Evolutionary conservation across 2,797 vertebrate species (phyloP).

Genomic region (Cephalopachus bancanus): DNA sequence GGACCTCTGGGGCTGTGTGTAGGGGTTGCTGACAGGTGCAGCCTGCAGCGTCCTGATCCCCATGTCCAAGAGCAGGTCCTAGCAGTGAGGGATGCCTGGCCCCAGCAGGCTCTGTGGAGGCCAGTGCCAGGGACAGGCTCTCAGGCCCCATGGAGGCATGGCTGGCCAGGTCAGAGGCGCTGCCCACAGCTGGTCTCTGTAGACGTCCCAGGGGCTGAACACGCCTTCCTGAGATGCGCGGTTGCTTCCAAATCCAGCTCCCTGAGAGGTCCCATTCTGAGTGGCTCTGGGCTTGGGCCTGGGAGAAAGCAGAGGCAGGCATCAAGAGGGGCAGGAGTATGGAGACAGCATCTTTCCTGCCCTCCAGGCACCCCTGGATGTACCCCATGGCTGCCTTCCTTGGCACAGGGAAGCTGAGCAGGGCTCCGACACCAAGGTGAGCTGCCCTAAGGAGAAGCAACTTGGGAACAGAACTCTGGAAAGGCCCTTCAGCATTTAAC

Average conservation of each 20-base stretch:
- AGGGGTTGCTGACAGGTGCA: not conserved
- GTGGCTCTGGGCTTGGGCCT: conserved; percentile 85
- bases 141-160: rapidly evolving
- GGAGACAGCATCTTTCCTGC: not conserved
- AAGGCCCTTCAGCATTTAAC: not conserved
- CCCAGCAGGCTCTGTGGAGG: not conserved
- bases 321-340: not conserved
- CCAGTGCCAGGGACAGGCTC: not conserved
- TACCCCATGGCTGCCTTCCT: too few species aligned
- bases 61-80: not conserved
- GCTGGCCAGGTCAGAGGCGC: conserved; percentile 74
- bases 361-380: not conserved
- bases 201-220: conserved; percentile 71
- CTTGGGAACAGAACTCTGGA: not conserved
- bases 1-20: not conserved
- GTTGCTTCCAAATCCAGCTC: conserved; percentile 81
- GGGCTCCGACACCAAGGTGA: not conserved
- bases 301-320: not conserved
- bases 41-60: not conserved
- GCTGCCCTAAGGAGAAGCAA: not conserved
- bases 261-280: conserved; percentile 87
- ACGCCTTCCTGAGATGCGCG: not conserved
- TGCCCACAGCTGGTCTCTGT: conserved; percentile 86
- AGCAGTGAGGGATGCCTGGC: not conserved
- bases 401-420: conserved; percentile 19